A percentile compares a stretch with the other conserved stretches of the same genome.
phyloP scores from a whole-genome alignment of 2,888 invertebrate species.

The Pachliopta kotzebuea region DNA sequence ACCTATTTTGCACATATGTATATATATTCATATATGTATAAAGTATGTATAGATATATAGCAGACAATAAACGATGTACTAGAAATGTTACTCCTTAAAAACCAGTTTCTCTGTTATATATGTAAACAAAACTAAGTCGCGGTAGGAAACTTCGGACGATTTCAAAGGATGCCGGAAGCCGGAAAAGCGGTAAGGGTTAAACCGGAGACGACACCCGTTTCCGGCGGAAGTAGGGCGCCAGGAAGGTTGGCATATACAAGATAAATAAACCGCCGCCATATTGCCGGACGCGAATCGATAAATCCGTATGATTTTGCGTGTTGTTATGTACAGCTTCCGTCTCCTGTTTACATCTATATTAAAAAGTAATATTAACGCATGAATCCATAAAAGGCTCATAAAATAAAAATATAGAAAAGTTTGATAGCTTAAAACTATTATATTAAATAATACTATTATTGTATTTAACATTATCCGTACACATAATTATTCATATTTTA shows the following conservation, averaged over 20 bases:
- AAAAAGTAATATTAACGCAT: no score
- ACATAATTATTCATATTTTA: no score
- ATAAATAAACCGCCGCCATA: conserved; percentile 75
- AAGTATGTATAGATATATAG: no score
- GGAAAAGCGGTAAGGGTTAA: conserved; percentile 78
- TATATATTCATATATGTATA: no score
- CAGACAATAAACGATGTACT: no score
- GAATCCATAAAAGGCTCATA: no score
- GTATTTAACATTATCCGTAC: no score
- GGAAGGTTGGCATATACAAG: conserved; percentile 66
- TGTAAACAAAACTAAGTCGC: conserved; percentile 43
- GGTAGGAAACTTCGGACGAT: conserved; percentile 61
- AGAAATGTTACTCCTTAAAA: conserved; percentile 4
- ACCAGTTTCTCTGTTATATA: conserved; percentile 31
- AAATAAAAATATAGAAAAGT: no score
- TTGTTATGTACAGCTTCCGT: conserved; percentile 69
- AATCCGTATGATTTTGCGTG: conserved; percentile 75
- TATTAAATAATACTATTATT: no score
- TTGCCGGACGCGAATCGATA: conserved; percentile 73
- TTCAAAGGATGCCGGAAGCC: conserved; percentile 75
- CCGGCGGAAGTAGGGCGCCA: conserved; percentile 77
- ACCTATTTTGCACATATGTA: no score
- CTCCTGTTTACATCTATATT: conserved; percentile 62
- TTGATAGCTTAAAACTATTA: no score
- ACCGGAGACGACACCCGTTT: conserved; percentile 76